Percentiles rank a stretch among this genome's conserved stretches.
Conservation (phyloP, 2,113 vertebrate genomes). For the Turdus rufiventris region DNA sequence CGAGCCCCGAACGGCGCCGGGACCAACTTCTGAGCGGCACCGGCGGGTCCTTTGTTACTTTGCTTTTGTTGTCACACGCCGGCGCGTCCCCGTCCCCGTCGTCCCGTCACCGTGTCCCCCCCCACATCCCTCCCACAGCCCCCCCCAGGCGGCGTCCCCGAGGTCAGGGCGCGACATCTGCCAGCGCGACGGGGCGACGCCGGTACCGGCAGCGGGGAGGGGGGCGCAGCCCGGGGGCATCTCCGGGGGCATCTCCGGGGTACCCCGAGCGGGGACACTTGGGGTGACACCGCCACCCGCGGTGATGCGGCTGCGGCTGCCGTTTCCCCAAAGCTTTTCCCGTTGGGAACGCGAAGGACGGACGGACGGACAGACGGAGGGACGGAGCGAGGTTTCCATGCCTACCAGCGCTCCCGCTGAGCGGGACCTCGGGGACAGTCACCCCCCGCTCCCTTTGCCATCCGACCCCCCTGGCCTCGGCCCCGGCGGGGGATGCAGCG, state of each 20-base stretch:
- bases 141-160: not conserved
- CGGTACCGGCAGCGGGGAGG: not conserved
- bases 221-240: not conserved
- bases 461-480: not conserved
- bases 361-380: not conserved
- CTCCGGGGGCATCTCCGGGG: not conserved
- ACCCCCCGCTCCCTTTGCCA: not conserved
- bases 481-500: not conserved
- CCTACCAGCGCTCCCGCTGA: not conserved
- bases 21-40: not conserved
- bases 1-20: not conserved
- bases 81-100: not conserved
- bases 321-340: not conserved
- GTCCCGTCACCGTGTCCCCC: not conserved
- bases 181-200: not conserved
- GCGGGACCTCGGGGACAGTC: not conserved
- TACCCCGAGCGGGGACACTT: not conserved
- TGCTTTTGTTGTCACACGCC: slow-evolving; percentile 41
- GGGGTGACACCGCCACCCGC: not conserved
- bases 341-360: not conserved
- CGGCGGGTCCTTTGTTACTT: slow-evolving; percentile 35
- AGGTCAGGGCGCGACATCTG: not conserved
- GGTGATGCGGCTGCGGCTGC: not conserved
- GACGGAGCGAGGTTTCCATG: not conserved
- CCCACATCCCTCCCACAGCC: not conserved